Evolutionary conservation across 2,113 vertebrate genomes (phyloP).

Genomic region (Odocoileus hemionus): DNA sequence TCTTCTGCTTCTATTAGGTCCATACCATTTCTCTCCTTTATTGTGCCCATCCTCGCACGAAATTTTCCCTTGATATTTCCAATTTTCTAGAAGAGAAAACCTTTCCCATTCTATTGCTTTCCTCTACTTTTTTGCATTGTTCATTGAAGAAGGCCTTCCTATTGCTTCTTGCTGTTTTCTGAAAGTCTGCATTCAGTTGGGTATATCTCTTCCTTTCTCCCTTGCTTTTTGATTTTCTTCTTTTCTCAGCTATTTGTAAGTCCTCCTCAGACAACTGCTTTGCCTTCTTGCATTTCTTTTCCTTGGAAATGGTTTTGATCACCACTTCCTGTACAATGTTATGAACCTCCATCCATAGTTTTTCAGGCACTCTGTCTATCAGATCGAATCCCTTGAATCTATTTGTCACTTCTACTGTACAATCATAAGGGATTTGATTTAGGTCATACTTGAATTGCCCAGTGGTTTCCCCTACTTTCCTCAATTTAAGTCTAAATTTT

Average conservation of each 20-base stretch:
- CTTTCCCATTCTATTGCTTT: background rate
- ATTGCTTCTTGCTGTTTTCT: background rate
- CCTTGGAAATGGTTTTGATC: background rate
- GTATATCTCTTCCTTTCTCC: background rate
- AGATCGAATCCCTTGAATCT: background rate
- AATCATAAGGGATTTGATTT: background rate
- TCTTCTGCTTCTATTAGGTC: background rate
- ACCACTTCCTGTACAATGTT: background rate
- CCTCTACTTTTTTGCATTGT: background rate
- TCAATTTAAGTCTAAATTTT: background rate
- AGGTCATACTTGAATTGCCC: background rate
- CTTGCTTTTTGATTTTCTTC: background rate
- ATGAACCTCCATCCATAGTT: background rate
- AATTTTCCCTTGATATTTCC: background rate
- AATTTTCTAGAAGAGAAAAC: background rate
- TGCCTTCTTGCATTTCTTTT: background rate
- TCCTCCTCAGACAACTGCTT: background rate
- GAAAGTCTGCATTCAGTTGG: background rate
- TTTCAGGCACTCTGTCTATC: background rate
- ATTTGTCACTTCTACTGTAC: background rate
- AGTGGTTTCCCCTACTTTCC: background rate
- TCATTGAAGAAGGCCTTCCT: background rate
- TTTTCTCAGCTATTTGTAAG: background rate
- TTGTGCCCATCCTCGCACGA: background rate
- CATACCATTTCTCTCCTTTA: background rate